These are phyloP conservation scores for Hylaeus anthracinus DNA, from an alignment of 1,140 invertebrate species.

Conservation along the genomic window DNA sequence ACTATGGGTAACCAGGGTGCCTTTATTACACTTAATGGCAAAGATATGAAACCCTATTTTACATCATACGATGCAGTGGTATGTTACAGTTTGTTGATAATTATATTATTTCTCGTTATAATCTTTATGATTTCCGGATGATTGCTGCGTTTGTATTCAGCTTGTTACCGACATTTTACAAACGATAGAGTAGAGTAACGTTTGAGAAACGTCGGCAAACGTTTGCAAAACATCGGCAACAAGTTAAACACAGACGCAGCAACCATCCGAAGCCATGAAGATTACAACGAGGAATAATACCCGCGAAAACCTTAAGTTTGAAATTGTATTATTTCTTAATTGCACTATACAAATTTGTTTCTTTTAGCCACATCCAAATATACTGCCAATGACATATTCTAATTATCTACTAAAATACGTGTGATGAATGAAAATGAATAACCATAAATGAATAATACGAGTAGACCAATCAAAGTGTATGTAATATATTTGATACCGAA, in stretches of 20 bases:
- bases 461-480: constrained; percentile 75
- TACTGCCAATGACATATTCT: constrained; percentile 98
- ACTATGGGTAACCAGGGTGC: constrained; percentile 99
- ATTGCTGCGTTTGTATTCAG: too few relatives aligned
- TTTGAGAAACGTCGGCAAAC: too few relatives aligned
- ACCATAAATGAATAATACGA: constrained; percentile 66
- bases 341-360: constrained; percentile 1
- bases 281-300: too few relatives aligned
- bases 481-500: constrained; percentile 74
- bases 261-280: too few relatives aligned
- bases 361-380: constrained; percentile 95
- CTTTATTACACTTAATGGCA: constrained; percentile 96
- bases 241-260: too few relatives aligned
- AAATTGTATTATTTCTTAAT: constrained; percentile 11
- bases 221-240: too few relatives aligned
- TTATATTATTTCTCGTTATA: too few relatives aligned
- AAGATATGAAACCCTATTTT: constrained; percentile 94
- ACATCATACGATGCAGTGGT: constrained; percentile 96
- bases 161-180: too few relatives aligned
- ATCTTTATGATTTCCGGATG: too few relatives aligned
- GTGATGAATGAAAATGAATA: constrained; percentile 69
- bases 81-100: constrained; percentile 77
- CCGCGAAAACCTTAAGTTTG: too few relatives aligned
- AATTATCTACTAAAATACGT: constrained; percentile 86
- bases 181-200: too few relatives aligned